Conservation (phyloP, 2,888 invertebrate genomes). For the Scaptomyza caliginosa region DNA sequence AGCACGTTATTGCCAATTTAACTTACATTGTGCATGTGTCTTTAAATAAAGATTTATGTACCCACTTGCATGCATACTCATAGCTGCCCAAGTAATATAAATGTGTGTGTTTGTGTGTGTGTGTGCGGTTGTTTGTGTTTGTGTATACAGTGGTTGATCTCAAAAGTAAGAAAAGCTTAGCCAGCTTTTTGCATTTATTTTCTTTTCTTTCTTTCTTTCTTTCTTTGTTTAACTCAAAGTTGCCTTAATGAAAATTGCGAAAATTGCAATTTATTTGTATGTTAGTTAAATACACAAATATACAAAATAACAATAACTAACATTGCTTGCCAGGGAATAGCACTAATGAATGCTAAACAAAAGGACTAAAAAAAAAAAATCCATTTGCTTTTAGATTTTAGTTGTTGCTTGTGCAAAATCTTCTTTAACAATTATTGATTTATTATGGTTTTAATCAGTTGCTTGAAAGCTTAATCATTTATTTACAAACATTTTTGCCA, state of each 20-base stretch:
- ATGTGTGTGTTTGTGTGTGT: not conserved
- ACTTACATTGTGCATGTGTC: conserved; percentile 78
- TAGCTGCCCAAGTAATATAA: conserved; percentile 39
- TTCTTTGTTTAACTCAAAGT: too few species aligned
- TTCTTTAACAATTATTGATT: not conserved
- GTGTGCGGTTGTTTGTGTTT: not conserved
- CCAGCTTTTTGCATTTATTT: too few species aligned
- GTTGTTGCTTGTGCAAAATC: not conserved
- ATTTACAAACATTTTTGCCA: not conserved
- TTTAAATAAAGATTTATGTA: conserved; percentile 79
- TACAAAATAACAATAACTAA: too few species aligned
- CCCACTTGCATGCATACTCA: conserved; percentile 75
- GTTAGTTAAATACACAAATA: too few species aligned
- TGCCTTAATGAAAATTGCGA: too few species aligned
- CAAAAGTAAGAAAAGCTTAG: not conserved
- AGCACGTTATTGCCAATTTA: conserved; percentile 79
- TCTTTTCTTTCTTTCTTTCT: too few species aligned
- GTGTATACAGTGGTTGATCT: not conserved
- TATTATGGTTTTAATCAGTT: not conserved
- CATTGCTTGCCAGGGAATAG: too few species aligned
- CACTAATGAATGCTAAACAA: too few species aligned
- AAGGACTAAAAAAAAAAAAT: too few species aligned
- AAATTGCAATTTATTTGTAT: too few species aligned
- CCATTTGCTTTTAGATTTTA: not conserved
- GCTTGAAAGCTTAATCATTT: not conserved